phyloP scores from a whole-genome alignment of 2,888 invertebrate species.

The Leptodirus hochenwartii region DNA sequence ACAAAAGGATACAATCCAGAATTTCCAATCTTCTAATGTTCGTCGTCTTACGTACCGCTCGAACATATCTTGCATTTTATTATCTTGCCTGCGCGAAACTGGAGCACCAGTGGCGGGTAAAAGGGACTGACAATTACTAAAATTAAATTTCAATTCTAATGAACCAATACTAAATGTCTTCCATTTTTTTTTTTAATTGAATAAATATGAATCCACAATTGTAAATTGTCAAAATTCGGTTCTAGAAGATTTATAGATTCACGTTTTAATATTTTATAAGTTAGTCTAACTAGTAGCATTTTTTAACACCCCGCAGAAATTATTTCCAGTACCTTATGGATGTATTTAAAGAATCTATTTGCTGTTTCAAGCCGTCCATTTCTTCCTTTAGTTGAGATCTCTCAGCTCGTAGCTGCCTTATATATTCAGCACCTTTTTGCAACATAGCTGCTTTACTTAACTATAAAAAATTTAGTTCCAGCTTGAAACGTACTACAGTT shows the following conservation, averaged over 20 bases:
- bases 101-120: slow-evolving; percentile 92
- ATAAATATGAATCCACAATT: no score
- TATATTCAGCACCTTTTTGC: slow-evolving; percentile 92
- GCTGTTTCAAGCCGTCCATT: slow-evolving; percentile 69
- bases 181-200: no score
- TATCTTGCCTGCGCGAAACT: slow-evolving; percentile 73
- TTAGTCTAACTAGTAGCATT: no score
- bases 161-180: no score
- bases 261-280: no score
- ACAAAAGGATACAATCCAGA: slow-evolving; percentile 95
- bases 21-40: slow-evolving; percentile 90
- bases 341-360: slow-evolving; percentile 80
- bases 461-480: slow-evolving; percentile 24
- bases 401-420: slow-evolving; percentile 72
- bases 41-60: slow-evolving; percentile 74
- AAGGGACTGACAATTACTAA: slow-evolving; percentile 82
- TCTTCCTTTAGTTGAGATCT: slow-evolving; percentile 75
- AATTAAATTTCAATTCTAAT: slow-evolving; percentile 17
- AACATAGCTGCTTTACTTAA: slow-evolving; percentile 92
- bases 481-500: neutral
- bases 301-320: no score
- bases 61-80: slow-evolving; percentile 85
- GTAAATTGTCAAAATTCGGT: no score
- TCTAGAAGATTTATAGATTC: no score
- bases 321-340: slow-evolving; percentile 89